Base-by-base conservation (phyloP, 53 echinoderm and acorn worm species). In the Apostichopus leukothele region DNA sequence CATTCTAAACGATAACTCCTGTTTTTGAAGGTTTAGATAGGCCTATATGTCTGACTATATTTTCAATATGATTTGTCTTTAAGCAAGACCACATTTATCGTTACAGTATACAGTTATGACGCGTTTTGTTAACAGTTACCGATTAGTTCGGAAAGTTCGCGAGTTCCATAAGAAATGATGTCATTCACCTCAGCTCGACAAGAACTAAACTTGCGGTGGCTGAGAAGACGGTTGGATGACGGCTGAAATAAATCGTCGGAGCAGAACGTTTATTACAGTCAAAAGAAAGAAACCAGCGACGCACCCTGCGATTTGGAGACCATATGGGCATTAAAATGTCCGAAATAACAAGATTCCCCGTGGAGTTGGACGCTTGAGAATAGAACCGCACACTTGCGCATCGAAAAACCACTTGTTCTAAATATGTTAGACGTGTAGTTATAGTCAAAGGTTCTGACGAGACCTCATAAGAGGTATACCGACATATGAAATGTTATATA, bases 341-440 rank as follows among this genome's bases (percentile, higher is more conserved):
- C 81, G 53, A 81, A 81, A 55, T 59, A 54, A 59, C 21, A 18
- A 19, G 81, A 21, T 13, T 81, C 81, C 81, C 81, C 59, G 81
- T 51, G 54, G 81, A 59, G 59, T 18, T 21, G 16, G 22, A 59
- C 23, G 81, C 81, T 55, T 55, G 81, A 81, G 81, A 81, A 21
- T 59, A 22, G 59, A n/a, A 54, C 81, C n/a, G 20, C 55, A 53
- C 81, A 52, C 81, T 81, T 25, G 81, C 59, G 71, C 59, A 54
- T 81, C 54, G n/a, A 39, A 39, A 81, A 81, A 52, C 81, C 81
- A 81, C 81, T 81, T 81, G 81, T 25, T 81, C 81, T 52, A 81
- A 81, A 81, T 81, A 14, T 71, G 71, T 71, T 71, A 14, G 71
- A 18, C 6, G 71, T 16, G 5, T 18, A 71, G 71, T 71, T 71